phyloP scores from a whole-genome alignment of 2,888 invertebrate species.

The Steinernema hermaphroditum region DNA sequence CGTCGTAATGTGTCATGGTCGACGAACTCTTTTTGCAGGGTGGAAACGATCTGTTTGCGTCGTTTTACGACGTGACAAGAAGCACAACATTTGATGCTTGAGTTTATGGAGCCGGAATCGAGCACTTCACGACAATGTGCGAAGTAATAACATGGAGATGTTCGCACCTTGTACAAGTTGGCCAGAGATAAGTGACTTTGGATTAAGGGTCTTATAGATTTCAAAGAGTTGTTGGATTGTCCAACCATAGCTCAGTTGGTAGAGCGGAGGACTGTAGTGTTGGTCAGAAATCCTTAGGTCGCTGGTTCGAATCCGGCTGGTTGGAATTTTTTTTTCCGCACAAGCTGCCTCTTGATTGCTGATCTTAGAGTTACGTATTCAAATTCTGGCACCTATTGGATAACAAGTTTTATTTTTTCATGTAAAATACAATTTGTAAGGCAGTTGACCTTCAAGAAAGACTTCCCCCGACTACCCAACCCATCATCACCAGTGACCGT shows the following conservation, averaged over 20 bases:
- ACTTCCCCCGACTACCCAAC: neutral
- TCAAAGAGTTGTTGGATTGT: neutral
- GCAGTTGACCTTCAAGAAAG: constrained; percentile 17
- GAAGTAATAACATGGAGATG: too few species aligned
- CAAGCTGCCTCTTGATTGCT: neutral
- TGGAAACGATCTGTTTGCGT: too few species aligned
- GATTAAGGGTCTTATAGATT: neutral
- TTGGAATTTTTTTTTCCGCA: neutral
- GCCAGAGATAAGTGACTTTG: too few species aligned
- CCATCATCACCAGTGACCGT: neutral
- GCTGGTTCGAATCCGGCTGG: constrained; percentile 46
- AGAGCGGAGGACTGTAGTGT: constrained; percentile 47
- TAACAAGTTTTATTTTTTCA: neutral
- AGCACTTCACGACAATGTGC: too few species aligned
- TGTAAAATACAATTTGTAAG: neutral
- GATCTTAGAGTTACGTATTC: neutral
- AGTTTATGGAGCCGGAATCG: too few species aligned
- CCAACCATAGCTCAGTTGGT: constrained; percentile 50
- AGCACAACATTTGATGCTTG: too few species aligned
- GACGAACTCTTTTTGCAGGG: constrained; percentile 1
- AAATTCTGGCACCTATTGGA: neutral
- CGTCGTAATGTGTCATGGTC: neutral
- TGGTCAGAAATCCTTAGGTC: constrained; percentile 41
- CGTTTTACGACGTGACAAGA: too few species aligned
- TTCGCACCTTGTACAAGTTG: too few species aligned